phyloP scores from a whole-genome alignment of 1,140 invertebrate species.

The Coptotermes formosanus region DNA sequence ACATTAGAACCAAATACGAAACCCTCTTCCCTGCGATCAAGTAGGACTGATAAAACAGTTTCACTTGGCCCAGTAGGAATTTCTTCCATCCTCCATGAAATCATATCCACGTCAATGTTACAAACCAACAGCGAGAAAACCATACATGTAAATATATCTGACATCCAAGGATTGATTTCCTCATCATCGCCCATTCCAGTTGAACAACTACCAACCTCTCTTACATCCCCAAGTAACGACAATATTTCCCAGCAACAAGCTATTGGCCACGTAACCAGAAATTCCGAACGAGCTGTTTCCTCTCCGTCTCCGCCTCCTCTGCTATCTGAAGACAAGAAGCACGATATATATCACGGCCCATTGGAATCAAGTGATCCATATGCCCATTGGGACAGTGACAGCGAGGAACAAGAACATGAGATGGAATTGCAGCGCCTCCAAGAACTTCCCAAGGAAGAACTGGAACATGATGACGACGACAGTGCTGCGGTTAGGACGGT shows the following conservation, averaged over 20 bases:
- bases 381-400: slow-evolving; percentile 29
- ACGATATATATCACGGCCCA: neutral
- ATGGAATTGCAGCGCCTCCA: neutral
- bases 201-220: too few relatives aligned
- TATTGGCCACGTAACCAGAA: neutral
- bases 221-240: too few relatives aligned
- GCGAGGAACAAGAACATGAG: slow-evolving; percentile 29
- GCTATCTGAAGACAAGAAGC: neutral
- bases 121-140: neutral
- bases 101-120: neutral
- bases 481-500: neutral
- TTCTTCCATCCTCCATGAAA: slow-evolving; percentile 17
- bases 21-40: neutral
- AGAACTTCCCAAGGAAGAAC: neutral
- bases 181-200: too few relatives aligned
- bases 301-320: neutral
- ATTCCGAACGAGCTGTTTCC: neutral
- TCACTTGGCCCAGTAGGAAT: slow-evolving; percentile 19
- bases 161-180: neutral
- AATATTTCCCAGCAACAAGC: neutral
- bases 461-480: neutral
- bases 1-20: neutral
- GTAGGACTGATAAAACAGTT: neutral
- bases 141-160: neutral
- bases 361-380: slow-evolving; percentile 23